Percentiles rank a stretch among this genome's conserved stretches.
phyloP scores from a whole-genome alignment of 2,797 vertebrate species.

The Acipenser transmontanus region DNA sequence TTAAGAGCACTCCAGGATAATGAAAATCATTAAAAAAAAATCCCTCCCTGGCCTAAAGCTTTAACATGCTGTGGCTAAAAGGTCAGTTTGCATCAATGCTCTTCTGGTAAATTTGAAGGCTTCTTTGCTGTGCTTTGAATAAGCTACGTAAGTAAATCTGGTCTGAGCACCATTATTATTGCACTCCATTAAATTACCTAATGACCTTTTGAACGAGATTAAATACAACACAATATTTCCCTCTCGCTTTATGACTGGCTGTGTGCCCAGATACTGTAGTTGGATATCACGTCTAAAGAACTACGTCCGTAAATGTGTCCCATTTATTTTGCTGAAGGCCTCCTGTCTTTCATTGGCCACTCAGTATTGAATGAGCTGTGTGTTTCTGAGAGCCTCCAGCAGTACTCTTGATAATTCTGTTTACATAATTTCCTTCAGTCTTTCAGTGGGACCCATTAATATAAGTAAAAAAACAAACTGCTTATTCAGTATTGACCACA shows the following conservation, averaged over 20 bases:
- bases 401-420: too few species aligned
- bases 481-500: too few species aligned
- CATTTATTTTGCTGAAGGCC: background rate
- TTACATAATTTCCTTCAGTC: too few species aligned
- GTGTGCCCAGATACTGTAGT: background rate
- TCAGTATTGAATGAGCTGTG: too few species aligned
- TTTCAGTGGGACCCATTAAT: too few species aligned
- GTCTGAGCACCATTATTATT: background rate
- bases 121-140: background rate
- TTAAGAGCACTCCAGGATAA: slow-evolving; percentile 3
- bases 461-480: too few species aligned
- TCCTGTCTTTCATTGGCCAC: background rate
- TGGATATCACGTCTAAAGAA: too few species aligned
- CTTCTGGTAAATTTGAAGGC: too few species aligned
- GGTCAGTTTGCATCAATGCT: background rate
- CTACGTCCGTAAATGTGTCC: too few species aligned
- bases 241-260: background rate
- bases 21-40: background rate
- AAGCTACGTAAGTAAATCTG: background rate
- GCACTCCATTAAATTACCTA: background rate
- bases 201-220: background rate
- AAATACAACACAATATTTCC: slow-evolving; percentile 1
- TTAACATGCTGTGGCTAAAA: background rate
- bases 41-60: background rate
- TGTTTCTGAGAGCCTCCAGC: too few species aligned